phyloP scores from a whole-genome alignment of 1,140 invertebrate species.

The Hylyphantes graminicola region DNA sequence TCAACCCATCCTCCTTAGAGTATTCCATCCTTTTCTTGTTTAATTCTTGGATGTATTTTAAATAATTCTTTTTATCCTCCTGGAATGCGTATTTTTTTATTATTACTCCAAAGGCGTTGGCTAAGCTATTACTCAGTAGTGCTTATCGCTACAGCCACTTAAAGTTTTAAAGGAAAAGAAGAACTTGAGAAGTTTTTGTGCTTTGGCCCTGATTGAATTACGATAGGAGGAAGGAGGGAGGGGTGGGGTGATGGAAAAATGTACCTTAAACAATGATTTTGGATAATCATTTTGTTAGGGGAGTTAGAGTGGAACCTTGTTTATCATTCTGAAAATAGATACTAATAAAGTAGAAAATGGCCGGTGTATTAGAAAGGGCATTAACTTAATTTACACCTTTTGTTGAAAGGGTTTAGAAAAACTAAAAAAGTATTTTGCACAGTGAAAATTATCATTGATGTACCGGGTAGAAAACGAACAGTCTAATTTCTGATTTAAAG shows the following conservation, averaged over 20 bases:
- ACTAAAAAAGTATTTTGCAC: no score
- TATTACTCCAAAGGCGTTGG: conserved; percentile 12
- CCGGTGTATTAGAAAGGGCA: no score
- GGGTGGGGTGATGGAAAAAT: conserved; percentile 18
- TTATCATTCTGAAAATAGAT: no score
- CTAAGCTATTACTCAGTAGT: conserved; percentile 45
- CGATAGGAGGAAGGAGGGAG: conserved; percentile 5
- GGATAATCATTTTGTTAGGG: conserved; percentile 1
- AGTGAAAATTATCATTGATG: no score
- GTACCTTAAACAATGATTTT: conserved; percentile 29
- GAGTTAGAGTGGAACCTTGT: background rate
- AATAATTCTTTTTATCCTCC: conserved; percentile 21
- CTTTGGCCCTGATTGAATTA: conserved; percentile 49
- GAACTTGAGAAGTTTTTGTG: conserved; percentile 13
- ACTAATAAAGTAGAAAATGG: no score
- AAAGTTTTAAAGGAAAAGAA: conserved; percentile 32
- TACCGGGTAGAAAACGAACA: no score
- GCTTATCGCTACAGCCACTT: conserved; percentile 57
- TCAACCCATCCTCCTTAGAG: background rate
- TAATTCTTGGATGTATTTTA: conserved; percentile 41
- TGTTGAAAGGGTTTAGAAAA: no score
- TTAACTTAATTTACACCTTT: no score
- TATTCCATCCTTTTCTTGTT: conserved; percentile 3
- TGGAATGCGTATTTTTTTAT: conserved; percentile 45
- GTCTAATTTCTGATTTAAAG: no score